Evolutionary conservation across 2,113 vertebrate species (phyloP).

Genomic region (Eclectus roratus): DNA sequence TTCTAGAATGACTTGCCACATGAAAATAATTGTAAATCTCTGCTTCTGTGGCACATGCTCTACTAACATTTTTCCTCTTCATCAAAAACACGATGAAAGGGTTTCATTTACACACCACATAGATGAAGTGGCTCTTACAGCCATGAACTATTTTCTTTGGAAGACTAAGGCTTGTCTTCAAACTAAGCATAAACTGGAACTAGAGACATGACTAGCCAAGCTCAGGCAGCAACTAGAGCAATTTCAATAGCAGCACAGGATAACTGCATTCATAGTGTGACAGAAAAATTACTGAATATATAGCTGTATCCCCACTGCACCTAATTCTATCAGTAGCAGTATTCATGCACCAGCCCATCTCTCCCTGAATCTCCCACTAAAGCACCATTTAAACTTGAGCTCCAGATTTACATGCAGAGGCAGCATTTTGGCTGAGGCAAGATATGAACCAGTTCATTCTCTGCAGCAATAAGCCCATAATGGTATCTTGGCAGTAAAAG

Average conservation of each 20-base stretch:
- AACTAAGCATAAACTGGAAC: neutral
- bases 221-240: neutral
- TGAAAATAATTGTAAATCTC: neutral
- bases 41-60: neutral
- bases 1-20: neutral
- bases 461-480: neutral
- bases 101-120: neutral
- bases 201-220: neutral
- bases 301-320: neutral
- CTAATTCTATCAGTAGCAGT: neutral
- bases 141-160: neutral
- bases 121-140: neutral
- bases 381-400: neutral
- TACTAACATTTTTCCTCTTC: neutral
- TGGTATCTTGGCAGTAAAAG: neutral
- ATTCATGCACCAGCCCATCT: neutral
- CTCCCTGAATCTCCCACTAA: neutral
- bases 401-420: neutral
- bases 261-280: neutral
- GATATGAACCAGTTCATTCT: neutral
- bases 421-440: neutral
- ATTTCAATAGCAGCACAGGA: neutral
- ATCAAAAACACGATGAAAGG: neutral
- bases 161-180: neutral
- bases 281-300: neutral